Evolutionary conservation across 1,140 invertebrate genomes (phyloP).

Genomic region (Nebria ingens): DNA sequence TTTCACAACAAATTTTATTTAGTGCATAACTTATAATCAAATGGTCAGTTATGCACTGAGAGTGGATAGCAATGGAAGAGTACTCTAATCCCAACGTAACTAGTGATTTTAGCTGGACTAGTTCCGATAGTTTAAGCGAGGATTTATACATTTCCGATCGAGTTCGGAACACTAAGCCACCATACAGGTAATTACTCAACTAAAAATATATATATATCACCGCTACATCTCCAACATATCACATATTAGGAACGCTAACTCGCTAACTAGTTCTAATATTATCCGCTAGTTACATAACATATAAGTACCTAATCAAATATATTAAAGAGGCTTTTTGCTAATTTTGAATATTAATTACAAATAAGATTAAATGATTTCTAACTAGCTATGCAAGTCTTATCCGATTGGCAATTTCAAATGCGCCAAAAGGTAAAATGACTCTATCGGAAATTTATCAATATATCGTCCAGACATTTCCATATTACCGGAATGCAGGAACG

Average conservation of each 20-base stretch:
- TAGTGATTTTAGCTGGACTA: neutral
- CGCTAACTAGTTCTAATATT: too few relatives aligned
- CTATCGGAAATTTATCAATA: slow-evolving; percentile 65
- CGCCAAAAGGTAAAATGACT: slow-evolving; percentile 60
- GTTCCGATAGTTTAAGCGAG: neutral
- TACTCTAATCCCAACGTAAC: neutral
- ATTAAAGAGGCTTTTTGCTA: neutral
- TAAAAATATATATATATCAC: too few relatives aligned
- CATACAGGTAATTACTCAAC: slow-evolving; percentile 18
- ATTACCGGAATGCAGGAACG: slow-evolving; percentile 57
- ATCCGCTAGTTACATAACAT: too few relatives aligned
- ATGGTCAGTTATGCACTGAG: slow-evolving; percentile 2
- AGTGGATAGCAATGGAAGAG: neutral
- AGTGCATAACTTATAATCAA: slow-evolving; percentile 1
- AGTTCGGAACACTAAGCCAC: slow-evolving; percentile 15
- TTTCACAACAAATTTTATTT: slow-evolving; percentile 5
- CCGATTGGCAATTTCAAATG: slow-evolving; percentile 59
- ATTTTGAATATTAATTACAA: slow-evolving; percentile 8
- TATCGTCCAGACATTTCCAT: slow-evolving; percentile 64
- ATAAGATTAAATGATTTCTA: slow-evolving; percentile 18
- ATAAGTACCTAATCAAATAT: neutral
- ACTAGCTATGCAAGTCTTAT: slow-evolving; percentile 62
- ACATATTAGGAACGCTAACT: too few relatives aligned
- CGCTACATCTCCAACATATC: too few relatives aligned
- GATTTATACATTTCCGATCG: neutral